phyloP scores from a whole-genome alignment of 2,113 vertebrate species.

The Phyllostomus hastatus region DNA sequence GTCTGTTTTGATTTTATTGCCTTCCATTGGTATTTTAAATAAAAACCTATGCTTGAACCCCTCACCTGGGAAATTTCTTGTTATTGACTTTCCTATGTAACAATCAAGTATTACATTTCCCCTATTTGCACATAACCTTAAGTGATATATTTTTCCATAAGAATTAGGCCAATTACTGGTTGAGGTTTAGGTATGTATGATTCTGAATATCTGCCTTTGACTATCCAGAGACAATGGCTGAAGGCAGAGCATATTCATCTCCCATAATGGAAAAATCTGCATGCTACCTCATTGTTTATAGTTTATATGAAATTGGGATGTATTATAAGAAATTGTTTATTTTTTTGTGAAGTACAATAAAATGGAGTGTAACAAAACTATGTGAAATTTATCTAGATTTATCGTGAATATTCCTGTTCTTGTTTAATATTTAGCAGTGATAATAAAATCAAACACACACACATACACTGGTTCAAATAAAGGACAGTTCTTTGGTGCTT shows the following conservation, averaged over 20 bases:
- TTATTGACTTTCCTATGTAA: not conserved
- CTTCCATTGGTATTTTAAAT: conserved; percentile 28
- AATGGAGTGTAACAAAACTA: not conserved
- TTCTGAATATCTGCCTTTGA: not conserved
- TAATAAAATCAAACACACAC: not conserved
- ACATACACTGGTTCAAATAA: not conserved
- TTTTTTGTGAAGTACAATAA: not conserved
- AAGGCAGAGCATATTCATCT: not conserved
- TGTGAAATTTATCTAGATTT: not conserved
- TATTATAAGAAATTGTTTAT: not conserved
- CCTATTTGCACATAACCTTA: not conserved
- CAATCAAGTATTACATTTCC: not conserved
- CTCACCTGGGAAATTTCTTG: not conserved
- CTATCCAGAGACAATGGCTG: not conserved
- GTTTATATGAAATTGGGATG: not conserved
- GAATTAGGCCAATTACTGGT: not conserved
- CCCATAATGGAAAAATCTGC: not conserved
- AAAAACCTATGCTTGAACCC: not conserved
- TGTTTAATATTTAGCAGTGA: not conserved
- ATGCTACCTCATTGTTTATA: not conserved
- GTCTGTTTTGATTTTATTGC: not conserved
- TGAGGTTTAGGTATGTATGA: not conserved
- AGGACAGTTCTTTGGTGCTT: not conserved
- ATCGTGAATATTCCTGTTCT: not conserved
- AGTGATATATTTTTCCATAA: not conserved